phyloP scores from a whole-genome alignment of 2,797 vertebrate species.

The Sebastes taczanowskii region DNA sequence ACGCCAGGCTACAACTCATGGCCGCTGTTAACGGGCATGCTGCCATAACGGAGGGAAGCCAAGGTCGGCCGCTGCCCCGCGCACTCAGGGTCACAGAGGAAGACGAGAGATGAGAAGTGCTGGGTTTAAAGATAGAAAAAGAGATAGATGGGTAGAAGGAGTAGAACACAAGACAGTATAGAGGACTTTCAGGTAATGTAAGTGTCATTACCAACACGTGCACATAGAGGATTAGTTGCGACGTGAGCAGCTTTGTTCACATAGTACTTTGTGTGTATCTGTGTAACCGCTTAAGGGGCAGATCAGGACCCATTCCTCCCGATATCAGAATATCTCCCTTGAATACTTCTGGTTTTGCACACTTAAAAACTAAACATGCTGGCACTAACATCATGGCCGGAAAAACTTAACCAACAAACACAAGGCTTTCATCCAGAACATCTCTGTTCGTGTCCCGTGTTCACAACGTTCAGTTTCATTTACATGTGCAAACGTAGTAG shows the following conservation, averaged over 20 bases:
- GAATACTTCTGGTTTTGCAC: too few relatives aligned
- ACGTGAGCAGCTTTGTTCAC: neutral
- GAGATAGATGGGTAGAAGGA: neutral
- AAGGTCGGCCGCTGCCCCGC: constrained; percentile 58
- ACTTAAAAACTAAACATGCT: neutral
- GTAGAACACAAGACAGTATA: neutral
- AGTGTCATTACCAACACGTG: neutral
- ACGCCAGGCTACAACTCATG: constrained; percentile 77
- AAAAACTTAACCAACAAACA: neutral
- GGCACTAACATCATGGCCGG: neutral
- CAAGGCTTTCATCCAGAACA: too few relatives aligned
- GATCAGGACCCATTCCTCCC: neutral
- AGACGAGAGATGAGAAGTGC: constrained; percentile 8
- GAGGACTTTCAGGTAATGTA: neutral
- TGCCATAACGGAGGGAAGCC: constrained; percentile 55
- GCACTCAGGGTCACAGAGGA: constrained; percentile 43
- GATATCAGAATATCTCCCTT: neutral
- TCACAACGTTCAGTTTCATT: too few relatives aligned
- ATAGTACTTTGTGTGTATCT: neutral
- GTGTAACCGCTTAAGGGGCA: neutral
- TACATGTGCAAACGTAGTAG: too few relatives aligned
- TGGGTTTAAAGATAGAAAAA: neutral
- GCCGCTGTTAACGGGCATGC: constrained; percentile 66
- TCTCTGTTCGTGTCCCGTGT: too few relatives aligned
- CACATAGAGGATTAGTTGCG: neutral